Percentiles rank a stretch among this genome's conserved stretches.
Conservation (phyloP, 1,140 invertebrate species). For the Drosophila pallidifrons region DNA sequence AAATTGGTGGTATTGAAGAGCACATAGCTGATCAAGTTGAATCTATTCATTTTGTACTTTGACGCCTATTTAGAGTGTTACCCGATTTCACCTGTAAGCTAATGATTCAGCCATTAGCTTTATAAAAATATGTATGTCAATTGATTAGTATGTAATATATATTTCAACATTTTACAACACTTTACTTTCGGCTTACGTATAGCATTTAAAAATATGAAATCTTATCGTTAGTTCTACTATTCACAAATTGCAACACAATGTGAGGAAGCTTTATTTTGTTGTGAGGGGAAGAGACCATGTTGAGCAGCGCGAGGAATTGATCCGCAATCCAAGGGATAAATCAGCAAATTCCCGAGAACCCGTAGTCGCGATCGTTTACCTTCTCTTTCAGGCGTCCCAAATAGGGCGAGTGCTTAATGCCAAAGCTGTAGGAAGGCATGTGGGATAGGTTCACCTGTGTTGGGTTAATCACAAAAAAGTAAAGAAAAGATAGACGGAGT, state of each 20-base stretch:
- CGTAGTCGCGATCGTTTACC: constrained; percentile 66
- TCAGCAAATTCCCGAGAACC: constrained; percentile 81
- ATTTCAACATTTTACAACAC: constrained; percentile 71
- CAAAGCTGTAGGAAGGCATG: constrained; percentile 91
- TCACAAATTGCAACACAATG: constrained; percentile 51
- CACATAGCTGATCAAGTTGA: constrained; percentile 29
- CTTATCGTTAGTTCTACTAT: constrained; percentile 61
- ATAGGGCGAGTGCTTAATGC: constrained; percentile 94
- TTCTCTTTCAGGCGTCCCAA: constrained; percentile 87
- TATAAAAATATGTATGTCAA: neutral
- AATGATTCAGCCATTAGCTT: too few relatives aligned
- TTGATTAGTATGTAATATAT: constrained; percentile 48
- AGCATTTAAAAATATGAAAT: constrained; percentile 60
- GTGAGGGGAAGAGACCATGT: constrained; percentile 53
- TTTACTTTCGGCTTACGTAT: constrained; percentile 60
- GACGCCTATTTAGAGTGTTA: too few relatives aligned
- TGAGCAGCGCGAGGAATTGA: constrained; percentile 51
- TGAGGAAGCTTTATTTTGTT: constrained; percentile 49
- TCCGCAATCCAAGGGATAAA: constrained; percentile 1
- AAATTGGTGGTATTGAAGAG: constrained; percentile 62
- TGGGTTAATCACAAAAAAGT: neutral
- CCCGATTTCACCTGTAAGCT: neutral
- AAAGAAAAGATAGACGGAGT: neutral
- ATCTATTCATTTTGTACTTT: neutral
- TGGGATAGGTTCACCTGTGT: constrained; percentile 87